Percentiles rank a stretch among this genome's conserved stretches.
Conservation (phyloP, 2,888 invertebrate species). For the Dioctria linearis region DNA sequence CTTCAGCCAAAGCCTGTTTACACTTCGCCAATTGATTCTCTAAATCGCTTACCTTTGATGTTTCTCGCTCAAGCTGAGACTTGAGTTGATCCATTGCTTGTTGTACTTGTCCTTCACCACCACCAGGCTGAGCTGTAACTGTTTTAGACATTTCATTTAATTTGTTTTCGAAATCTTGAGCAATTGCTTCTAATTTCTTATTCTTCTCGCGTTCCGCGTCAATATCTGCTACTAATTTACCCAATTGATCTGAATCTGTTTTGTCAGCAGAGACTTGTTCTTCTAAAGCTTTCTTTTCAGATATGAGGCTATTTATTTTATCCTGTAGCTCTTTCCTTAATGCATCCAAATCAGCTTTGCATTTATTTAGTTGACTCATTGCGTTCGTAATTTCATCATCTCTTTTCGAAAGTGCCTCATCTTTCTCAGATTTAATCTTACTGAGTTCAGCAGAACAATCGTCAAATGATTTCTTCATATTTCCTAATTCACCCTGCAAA, state of each 20-base stretch:
- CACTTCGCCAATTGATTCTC: constrained; percentile 26
- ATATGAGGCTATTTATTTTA: background rate
- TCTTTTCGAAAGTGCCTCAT: background rate
- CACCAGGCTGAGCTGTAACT: background rate
- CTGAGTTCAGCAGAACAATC: constrained; percentile 1
- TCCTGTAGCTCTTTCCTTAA: no score
- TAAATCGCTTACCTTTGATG: constrained; percentile 44
- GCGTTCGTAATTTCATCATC: constrained; percentile 11
- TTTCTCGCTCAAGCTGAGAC: constrained; percentile 46
- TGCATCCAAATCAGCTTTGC: constrained; percentile 25
- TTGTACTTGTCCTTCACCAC: background rate
- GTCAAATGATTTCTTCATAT: no score
- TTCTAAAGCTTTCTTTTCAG: constrained; percentile 27
- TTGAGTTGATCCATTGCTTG: constrained; percentile 48
- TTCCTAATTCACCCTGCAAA: no score
- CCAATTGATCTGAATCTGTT: background rate
- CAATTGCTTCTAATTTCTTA: constrained; percentile 56
- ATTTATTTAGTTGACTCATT: constrained; percentile 23
- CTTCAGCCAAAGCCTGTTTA: background rate
- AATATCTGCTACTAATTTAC: constrained; percentile 60
- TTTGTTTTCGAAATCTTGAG: constrained; percentile 54
- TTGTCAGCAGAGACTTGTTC: constrained; percentile 7
- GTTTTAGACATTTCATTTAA: background rate
- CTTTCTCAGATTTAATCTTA: background rate
- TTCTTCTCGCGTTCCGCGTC: constrained; percentile 62